Base-by-base conservation (phyloP, 2,113 vertebrate genomes). In the Epinephelus fuscoguttatus region DNA sequence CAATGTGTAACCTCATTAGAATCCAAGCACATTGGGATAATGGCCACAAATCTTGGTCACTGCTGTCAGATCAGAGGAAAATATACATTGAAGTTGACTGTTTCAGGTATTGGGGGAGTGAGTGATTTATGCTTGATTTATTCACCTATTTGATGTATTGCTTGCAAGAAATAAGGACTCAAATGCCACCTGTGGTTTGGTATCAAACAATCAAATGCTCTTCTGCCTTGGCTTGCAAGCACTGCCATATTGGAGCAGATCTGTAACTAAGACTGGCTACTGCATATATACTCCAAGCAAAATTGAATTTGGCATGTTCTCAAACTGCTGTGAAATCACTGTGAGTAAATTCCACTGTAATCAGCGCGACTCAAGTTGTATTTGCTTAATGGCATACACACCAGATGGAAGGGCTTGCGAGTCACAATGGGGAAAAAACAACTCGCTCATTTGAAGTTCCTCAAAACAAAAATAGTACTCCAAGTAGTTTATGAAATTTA, bases 351-450 rank as follows among this genome's bases (percentile, higher is more conserved):
- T 52, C 63, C 56, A 55, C n/a, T 50, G 5, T 49, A 59, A 81
- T 81, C 62, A 52, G 8, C 42, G 25, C 0, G 1, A 64, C 80
- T 82, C 47, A 15, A 55, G 50, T 37, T 53, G 42, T 53, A 42
- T 74, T 68, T 68, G 30, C 60, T 68, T 52, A 68, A 40, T 25
- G 49, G 12, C 27, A 50, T 52, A 37, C 4, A 42, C 45, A 52
- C 53, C 79, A 81, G 62, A 42, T 75, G 62, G 62, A 52, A 67
- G 55, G 59, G 45, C 21, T 73, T 67, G 6, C 33, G 42, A 17
- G 6, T 42, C 15, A 59, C 45, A 17, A 3, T n/a, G n/a, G 45
- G 61, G 30, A 30, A 66, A 11, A 56, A 33, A 59, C 17, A 14
- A 59, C 15, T 57, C 7, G 2, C 8, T 19, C 13, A 37, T 70